Percentiles rank a stretch among this genome's conserved stretches.
Evolutionary conservation across 2,113 vertebrate species (phyloP).

Genomic region (Polyodon spathula): DNA sequence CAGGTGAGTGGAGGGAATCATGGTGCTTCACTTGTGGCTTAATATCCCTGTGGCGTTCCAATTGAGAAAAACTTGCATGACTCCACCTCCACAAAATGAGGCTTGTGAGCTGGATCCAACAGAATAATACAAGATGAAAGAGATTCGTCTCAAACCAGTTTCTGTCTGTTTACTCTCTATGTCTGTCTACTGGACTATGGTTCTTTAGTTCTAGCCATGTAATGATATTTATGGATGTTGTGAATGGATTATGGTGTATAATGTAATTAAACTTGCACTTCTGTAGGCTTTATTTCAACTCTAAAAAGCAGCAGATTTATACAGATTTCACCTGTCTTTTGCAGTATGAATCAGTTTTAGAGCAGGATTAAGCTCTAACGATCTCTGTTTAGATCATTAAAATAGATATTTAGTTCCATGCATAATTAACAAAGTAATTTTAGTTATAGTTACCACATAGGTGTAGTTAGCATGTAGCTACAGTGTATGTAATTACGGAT

Average conservation of each 20-base stretch:
- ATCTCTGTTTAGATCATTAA: no score
- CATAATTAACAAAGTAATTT: no score
- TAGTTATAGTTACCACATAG: not conserved
- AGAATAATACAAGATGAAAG: not conserved
- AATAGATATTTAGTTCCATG: no score
- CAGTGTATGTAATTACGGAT: not conserved
- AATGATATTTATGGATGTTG: no score
- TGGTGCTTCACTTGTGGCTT: not conserved
- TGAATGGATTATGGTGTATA: no score
- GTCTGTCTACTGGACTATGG: not conserved
- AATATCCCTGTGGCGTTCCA: not conserved
- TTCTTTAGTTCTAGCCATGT: not conserved
- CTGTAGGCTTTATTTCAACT: not conserved
- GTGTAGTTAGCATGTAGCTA: not conserved
- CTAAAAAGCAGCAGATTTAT: not conserved
- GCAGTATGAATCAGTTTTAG: not conserved
- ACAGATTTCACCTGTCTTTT: not conserved
- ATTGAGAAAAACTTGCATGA: not conserved
- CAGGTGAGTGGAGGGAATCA: not conserved
- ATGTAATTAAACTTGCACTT: not conserved
- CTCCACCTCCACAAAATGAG: not conserved
- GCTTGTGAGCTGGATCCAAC: no score
- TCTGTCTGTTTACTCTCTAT: not conserved
- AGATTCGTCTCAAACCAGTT: not conserved
- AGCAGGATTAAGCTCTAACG: not conserved